These are phyloP conservation scores for Netelia inedita DNA, from an alignment of 2,888 invertebrate genomes.

Conservation along the genomic window DNA sequence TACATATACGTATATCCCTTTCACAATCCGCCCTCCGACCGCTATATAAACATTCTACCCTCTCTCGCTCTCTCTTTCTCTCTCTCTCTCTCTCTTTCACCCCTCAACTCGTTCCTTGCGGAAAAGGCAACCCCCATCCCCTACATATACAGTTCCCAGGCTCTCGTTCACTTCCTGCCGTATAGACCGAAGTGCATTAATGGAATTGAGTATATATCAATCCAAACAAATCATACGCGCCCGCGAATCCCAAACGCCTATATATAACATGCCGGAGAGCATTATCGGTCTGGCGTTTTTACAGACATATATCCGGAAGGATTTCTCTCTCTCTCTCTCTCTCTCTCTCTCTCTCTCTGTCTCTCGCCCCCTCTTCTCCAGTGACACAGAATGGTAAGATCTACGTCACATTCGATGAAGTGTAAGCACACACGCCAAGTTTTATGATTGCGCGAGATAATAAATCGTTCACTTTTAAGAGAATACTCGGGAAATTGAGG, in stretches of 20 bases:
- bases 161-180: conserved; percentile 64
- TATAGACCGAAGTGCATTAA: conserved; percentile 65
- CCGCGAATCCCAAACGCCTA: conserved; percentile 46
- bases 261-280: not conserved
- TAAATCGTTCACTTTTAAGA: conserved; percentile 59
- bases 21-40: conserved; percentile 20
- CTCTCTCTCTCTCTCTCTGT: not conserved
- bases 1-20: conserved; percentile 18
- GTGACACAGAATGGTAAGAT: not conserved
- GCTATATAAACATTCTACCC: conserved; percentile 5
- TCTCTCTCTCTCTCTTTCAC: conserved; percentile 22
- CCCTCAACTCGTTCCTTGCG: conserved; percentile 24
- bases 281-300: conserved; percentile 13
- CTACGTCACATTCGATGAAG: conserved; percentile 26
- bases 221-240: conserved; percentile 67
- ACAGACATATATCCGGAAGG: conserved; percentile 10
- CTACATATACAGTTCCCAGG: conserved; percentile 33
- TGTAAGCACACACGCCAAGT: conserved; percentile 34
- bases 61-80: not conserved
- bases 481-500: conserved; percentile 31
- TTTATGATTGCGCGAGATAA: conserved; percentile 63
- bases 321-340: not conserved
- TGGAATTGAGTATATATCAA: conserved; percentile 70
- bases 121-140: conserved; percentile 45
- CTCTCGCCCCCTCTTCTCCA: conserved; percentile 12